Base-by-base conservation (phyloP, 1,140 invertebrate genomes). In the Drosophila rhopaloa region DNA sequence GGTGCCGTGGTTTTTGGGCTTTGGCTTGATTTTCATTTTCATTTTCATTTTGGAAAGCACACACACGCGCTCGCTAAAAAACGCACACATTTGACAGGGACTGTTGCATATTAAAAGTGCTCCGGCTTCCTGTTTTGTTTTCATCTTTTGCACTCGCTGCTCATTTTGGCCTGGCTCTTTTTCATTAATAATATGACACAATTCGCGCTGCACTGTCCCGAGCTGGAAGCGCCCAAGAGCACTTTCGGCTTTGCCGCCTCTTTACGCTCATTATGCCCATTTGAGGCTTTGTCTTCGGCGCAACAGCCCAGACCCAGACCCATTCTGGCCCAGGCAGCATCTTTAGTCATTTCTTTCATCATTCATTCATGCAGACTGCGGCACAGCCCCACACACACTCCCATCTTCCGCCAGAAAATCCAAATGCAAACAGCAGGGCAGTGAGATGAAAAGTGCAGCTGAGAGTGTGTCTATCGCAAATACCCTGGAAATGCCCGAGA, bases 161-260 rank as follows among this genome's bases (percentile, higher is more conserved):
- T 84, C 82, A 84, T 83, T 81, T 83, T 53, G 77, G 47, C 53
- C 47, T 50, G 46, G 61, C 60, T 60, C 48, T 86, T 88, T 83
- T 88, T 88, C 83, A 88, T 88, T 88, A 88, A 88, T 89, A 88
- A 89, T 80, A 89, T 89, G 83, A 88, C 83, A 88, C 83, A 80
- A 70, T 88, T 88, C 84, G 58, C 70, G 66, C 75, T 80, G 80
- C 84, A 88, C 89, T 88, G 84, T 88, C 76, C 67, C 59, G 59
- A 13, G 59, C 73, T 70, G 58, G 62, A 60, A 79, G 81, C 81
- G 81, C 84, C 83, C 79, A 61, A 83, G 83, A 86, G 83, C 80
- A 89, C 72, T 88, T 88, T 89, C 68, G 84, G 67, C 84, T 73
- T 51, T 73, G 74, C 72, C 81, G 53, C 78, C 81, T 88, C 60